Evolutionary conservation across 2,113 vertebrate species (phyloP).

Genomic region (Sphyrna mokarran): DNA sequence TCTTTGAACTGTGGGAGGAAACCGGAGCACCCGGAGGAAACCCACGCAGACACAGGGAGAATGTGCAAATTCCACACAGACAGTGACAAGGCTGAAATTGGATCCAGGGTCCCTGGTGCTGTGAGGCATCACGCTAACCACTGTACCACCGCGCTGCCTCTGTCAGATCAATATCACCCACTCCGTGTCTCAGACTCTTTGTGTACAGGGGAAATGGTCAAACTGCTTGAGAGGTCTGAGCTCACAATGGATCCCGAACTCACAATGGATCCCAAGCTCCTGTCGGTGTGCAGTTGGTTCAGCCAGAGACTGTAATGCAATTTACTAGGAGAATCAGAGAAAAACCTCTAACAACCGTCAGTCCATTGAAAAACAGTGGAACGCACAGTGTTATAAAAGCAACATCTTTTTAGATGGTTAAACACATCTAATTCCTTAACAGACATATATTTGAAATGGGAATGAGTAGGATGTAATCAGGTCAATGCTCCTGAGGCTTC

Average conservation of each 20-base stretch:
- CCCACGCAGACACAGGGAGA: no score
- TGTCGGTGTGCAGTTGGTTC: not conserved
- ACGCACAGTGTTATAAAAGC: not conserved
- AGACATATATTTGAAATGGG: not conserved
- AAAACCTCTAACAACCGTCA: not conserved
- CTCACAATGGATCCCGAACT: not conserved
- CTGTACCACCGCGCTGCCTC: not conserved
- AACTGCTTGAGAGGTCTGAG: not conserved
- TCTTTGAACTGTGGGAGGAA: no score
- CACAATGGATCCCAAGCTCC: rapidly evolving
- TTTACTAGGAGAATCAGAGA: not conserved
- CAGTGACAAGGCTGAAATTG: no score
- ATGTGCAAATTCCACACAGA: no score
- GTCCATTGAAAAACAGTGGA: not conserved
- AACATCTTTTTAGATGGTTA: not conserved
- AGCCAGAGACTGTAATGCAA: not conserved
- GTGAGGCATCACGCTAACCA: no score
- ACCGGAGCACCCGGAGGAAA: no score
- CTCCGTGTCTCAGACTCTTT: not conserved
- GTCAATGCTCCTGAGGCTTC: not conserved
- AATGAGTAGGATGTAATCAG: not conserved
- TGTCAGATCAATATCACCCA: not conserved
- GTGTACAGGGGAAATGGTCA: not conserved
- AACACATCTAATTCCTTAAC: not conserved
- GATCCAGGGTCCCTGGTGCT: no score